Evolutionary conservation across 2,888 invertebrate species (phyloP).

Genomic region (Tinea pellionella): DNA sequence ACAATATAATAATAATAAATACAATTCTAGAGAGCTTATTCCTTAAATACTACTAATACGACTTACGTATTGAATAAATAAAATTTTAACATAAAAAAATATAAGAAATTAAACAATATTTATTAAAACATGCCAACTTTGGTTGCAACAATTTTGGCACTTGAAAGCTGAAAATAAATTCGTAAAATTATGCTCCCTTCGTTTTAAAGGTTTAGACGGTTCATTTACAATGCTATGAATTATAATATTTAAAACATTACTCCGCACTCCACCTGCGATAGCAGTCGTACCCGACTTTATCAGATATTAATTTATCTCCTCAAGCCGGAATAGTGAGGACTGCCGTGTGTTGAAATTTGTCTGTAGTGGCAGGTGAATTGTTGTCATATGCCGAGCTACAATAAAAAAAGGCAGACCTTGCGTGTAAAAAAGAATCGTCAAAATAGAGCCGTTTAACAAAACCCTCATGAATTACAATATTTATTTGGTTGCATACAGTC

Average conservation of each 20-base stretch:
- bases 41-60: background rate
- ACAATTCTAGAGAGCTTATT: background rate
- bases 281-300: no score
- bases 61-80: background rate
- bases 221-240: no score
- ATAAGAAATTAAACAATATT: background rate
- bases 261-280: no score
- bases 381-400: no score
- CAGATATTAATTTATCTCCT: no score
- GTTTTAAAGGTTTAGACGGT: background rate
- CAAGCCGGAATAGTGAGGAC: no score
- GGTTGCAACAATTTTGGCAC: slow-evolving; percentile 29
- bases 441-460: no score
- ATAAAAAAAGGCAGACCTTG: no score
- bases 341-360: no score
- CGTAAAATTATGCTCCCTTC: slow-evolving; percentile 16
- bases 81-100: background rate
- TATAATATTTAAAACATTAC: no score
- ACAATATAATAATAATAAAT: background rate
- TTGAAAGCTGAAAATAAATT: slow-evolving; percentile 30
- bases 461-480: background rate
- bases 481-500: background rate
- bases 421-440: no score
- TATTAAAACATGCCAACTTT: background rate
- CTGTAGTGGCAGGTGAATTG: no score